Base-by-base conservation (phyloP, 1,140 invertebrate genomes). In the Drosophila subpulchrella region DNA sequence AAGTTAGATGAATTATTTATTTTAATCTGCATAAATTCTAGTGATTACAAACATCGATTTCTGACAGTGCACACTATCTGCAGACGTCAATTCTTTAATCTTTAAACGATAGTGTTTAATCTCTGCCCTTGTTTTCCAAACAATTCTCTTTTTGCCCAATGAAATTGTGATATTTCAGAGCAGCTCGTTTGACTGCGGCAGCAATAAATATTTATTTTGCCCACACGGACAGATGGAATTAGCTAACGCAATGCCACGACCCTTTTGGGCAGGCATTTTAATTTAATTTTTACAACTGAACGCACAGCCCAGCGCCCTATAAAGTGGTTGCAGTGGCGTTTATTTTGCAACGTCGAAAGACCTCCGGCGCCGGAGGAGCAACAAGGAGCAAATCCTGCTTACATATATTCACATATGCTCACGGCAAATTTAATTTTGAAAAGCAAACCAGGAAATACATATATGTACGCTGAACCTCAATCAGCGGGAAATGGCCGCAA, bases 391-490 rank as follows among this genome's bases (percentile, higher is more conserved):
- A 39, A 13, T 47, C 24, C 10, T 27, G 15, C 24, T 30, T 58
- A 34, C n/a, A 47, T 30, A 60, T 27, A 17, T 34, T n/a, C 39
- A 12, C 34, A 24, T 47, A 30, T 51, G 78, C 66, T 74, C 61
- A 48, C 27, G 65, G 72, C 44, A 74, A 89, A 89, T 88, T 89
- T 89, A 78, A 88, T 89, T 71, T 89, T 84, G 71, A 80, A 88
- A 84, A 75, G 63, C 61, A 78, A 84, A 62, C 57, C 58, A 61
- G 72, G 65, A 78, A 72, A 51, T 73, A 42, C 32, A 34, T 27
- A 38, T 6, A 10, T 3, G 10, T 10, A 42, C 59, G 66, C 39
- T 70, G 58, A 70, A 72, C 66, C 78, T 82, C 75, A 86, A 80
- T 88, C 83, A 88, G 72, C 71, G 75, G 54, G 34, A 67, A 77